Conservation (phyloP, 2,888 invertebrate genomes). For the Ecdyonurus torrentis region DNA sequence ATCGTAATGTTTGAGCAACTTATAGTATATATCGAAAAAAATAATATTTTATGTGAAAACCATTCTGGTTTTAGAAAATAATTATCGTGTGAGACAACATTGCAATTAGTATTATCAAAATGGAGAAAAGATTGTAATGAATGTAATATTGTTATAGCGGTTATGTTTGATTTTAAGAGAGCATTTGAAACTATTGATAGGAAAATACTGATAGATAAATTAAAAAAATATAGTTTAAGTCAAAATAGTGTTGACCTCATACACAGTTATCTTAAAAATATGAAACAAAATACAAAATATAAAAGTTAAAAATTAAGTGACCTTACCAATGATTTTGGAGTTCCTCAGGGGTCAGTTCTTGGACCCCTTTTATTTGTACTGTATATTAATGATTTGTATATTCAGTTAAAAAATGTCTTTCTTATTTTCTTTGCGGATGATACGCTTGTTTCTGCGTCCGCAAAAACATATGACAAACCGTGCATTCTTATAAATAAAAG, state of each 20-base stretch:
- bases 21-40: too few species aligned
- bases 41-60: background rate
- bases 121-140: background rate
- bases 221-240: background rate
- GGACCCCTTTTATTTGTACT: too few species aligned
- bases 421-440: conserved; percentile 5
- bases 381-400: too few species aligned
- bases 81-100: conserved; percentile 4
- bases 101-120: background rate
- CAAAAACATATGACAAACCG: background rate
- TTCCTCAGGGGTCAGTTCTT: too few species aligned
- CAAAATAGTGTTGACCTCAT: background rate
- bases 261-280: background rate
- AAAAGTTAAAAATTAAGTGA: background rate
- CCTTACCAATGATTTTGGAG: background rate
- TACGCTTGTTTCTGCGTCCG: too few species aligned
- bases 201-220: conserved; percentile 2
- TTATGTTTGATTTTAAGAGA: conserved; percentile 4
- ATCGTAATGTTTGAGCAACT: too few species aligned
- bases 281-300: background rate
- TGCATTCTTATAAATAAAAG: background rate
- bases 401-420: background rate
- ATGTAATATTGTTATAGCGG: background rate
- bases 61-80: conserved; percentile 6
- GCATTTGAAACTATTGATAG: conserved; percentile 9